phyloP scores from a whole-genome alignment of 2,113 vertebrate genomes.

The Aptenodytes patagonicus region DNA sequence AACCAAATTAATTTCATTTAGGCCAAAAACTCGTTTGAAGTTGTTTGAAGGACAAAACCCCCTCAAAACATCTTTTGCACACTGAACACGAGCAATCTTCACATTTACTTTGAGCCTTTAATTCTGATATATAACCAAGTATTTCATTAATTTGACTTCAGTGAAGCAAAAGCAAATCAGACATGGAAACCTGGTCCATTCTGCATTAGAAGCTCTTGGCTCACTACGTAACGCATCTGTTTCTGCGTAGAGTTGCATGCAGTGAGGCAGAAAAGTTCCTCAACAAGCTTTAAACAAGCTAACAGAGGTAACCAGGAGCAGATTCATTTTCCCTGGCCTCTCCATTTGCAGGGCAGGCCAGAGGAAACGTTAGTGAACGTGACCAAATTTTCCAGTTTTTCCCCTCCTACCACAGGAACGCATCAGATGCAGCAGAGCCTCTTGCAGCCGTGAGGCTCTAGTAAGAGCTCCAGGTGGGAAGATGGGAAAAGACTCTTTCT shows the following conservation, averaged over 20 bases:
- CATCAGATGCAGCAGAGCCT: not conserved
- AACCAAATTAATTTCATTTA: not conserved
- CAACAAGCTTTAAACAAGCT: not conserved
- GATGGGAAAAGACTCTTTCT: not conserved
- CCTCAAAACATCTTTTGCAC: not conserved
- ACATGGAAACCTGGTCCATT: not conserved
- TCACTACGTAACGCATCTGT: not conserved
- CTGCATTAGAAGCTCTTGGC: not conserved
- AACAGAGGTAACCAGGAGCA: not conserved
- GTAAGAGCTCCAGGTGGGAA: not conserved
- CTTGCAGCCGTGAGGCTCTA: not conserved
- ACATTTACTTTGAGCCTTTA: not conserved
- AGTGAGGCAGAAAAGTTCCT: not conserved
- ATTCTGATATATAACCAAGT: not conserved
- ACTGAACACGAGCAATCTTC: not conserved
- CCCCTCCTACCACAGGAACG: accelerated
- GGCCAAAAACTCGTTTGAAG: not conserved
- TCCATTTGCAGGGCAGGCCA: not conserved
- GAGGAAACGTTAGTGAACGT: not conserved
- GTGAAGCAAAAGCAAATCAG: not conserved
- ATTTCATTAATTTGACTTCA: not conserved
- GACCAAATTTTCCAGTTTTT: not conserved
- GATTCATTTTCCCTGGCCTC: not conserved
- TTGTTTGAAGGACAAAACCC: not conserved
- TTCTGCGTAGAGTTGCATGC: not conserved